These are phyloP conservation scores for Fragum whitleyi DNA, from an alignment of 2,888 invertebrate species.

Conservation along the genomic window DNA sequence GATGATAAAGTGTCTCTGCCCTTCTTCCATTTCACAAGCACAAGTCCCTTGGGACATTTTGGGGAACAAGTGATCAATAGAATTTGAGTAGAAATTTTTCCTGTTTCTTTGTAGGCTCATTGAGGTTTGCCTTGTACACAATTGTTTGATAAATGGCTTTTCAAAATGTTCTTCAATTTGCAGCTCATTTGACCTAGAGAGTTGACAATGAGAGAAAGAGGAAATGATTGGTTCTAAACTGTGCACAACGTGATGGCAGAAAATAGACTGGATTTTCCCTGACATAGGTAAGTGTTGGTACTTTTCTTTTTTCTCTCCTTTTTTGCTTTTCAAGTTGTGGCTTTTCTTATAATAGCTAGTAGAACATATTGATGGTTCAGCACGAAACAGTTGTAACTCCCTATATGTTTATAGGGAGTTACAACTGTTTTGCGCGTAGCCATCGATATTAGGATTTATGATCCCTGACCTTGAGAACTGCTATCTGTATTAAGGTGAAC, in stretches of 20 bases:
- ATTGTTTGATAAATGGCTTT: slow-evolving; percentile 20
- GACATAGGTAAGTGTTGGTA: slow-evolving; percentile 1
- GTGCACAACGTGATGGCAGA: neutral
- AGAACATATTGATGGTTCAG: no score
- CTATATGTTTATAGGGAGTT: no score
- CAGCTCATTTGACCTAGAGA: neutral
- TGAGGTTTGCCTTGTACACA: slow-evolving; percentile 5
- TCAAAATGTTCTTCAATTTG: slow-evolving; percentile 26
- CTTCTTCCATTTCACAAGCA: slow-evolving; percentile 4
- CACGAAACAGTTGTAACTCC: no score
- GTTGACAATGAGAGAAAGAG: neutral
- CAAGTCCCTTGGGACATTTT: slow-evolving; percentile 9
- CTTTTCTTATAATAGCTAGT: no score
- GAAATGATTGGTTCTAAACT: neutral
- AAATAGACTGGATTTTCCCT: slow-evolving; percentile 4
- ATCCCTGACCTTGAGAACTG: no score
- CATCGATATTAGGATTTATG: no score
- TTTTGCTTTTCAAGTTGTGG: neutral
- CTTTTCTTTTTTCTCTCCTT: no score
- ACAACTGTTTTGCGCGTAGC: no score
- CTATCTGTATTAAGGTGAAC: no score
- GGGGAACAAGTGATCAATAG: slow-evolving; percentile 25
- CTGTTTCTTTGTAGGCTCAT: slow-evolving; percentile 6
- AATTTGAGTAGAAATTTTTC: slow-evolving; percentile 13
- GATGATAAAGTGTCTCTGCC: neutral